These are phyloP conservation scores for Hybognathus amarus DNA, from an alignment of 2,797 vertebrate species.

Conservation along the genomic window DNA sequence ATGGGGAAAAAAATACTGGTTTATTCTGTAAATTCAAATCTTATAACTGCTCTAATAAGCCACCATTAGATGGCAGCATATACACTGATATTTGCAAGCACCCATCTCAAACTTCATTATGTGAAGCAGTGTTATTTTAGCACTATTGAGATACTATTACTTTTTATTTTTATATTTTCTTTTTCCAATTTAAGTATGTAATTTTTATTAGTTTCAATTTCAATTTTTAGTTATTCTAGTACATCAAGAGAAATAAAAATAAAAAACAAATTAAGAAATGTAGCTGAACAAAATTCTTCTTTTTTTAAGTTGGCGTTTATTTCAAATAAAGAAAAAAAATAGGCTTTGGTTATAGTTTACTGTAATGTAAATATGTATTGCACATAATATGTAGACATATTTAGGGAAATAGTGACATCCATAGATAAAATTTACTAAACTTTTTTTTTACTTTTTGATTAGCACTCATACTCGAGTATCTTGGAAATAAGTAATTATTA, in stretches of 20 bases:
- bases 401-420: not conserved
- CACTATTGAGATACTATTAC: not conserved
- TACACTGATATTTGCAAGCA: not conserved
- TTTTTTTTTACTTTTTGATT: not conserved
- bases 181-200: not conserved
- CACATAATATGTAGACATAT: no score
- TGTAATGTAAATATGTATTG: not conserved
- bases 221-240: not conserved
- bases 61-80: slow-evolving; percentile 51
- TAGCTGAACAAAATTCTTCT: no score
- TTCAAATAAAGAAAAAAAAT: not conserved
- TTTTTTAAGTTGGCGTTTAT: not conserved
- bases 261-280: not conserved
- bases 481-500: not conserved
- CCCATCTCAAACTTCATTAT: not conserved
- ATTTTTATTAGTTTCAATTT: no score
- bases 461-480: not conserved
- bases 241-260: not conserved
- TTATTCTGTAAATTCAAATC: not conserved
- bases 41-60: not conserved
- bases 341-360: not conserved
- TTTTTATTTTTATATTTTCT: not conserved
- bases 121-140: not conserved
- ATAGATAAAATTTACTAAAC: not conserved
- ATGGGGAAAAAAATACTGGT: not conserved